A percentile compares a stretch with the other conserved stretches of the same genome.
phyloP scores from a whole-genome alignment of 2,888 invertebrate species.

The Argyresthia goedartella region DNA sequence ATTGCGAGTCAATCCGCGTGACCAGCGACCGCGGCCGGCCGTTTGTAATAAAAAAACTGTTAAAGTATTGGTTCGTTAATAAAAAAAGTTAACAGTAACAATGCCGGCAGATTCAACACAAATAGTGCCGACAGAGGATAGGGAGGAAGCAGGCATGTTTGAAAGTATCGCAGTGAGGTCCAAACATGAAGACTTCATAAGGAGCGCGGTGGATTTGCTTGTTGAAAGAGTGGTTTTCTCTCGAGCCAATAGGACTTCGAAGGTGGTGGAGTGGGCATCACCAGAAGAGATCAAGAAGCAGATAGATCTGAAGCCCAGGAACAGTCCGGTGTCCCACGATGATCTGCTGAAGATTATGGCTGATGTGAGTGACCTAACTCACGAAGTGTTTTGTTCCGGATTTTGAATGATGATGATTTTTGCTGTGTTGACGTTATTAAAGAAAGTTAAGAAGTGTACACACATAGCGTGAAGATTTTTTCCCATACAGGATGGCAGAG shows the following conservation, averaged over 20 bases:
- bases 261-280: slow-evolving; percentile 85
- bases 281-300: slow-evolving; percentile 78
- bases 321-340: slow-evolving; percentile 74
- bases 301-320: slow-evolving; percentile 75
- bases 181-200: slow-evolving; percentile 80
- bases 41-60: slow-evolving; percentile 15
- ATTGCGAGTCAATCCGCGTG: slow-evolving; percentile 43
- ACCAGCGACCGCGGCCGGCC: slow-evolving; percentile 44
- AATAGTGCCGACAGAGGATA: slow-evolving; percentile 37
- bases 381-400: not conserved
- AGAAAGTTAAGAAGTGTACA: no score
- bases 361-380: slow-evolving; percentile 73
- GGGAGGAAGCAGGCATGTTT: slow-evolving; percentile 41
- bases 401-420: no score
- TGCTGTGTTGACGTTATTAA: no score
- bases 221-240: slow-evolving; percentile 83
- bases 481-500: no score
- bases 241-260: slow-evolving; percentile 76
- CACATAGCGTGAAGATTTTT: no score
- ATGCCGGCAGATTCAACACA: slow-evolving; percentile 64
- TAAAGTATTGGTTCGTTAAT: not conserved
- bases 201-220: slow-evolving; percentile 77
- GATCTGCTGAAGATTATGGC: slow-evolving; percentile 75
- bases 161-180: slow-evolving; percentile 74
- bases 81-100: slow-evolving; percentile 11